Base-by-base conservation (phyloP, 2,888 invertebrate genomes). In the Matsumyia berberina region DNA sequence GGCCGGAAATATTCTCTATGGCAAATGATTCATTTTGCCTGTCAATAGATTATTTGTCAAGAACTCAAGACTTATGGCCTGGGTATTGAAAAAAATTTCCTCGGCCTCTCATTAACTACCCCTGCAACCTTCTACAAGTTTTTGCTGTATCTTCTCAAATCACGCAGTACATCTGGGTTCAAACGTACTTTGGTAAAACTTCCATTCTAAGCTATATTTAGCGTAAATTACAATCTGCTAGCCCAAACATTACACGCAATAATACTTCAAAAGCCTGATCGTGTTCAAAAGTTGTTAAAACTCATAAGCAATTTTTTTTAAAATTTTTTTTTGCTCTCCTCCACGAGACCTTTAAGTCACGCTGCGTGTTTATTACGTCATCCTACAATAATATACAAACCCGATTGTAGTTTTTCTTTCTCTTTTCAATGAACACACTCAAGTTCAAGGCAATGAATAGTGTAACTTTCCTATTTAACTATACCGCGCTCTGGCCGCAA, bases 381-480 rank as follows among this genome's bases (percentile, higher is more conserved):
- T 46, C 19, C 0, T 15, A 2, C 19, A 12, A 55, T 9, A 67
- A 9, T n/a, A n/a, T n/a, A 24, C 33, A 55, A 69, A 69, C 44
- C 17, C n/a, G 55, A 69, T 57, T 51, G 12, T 15, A 51, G 24
- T 35, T 35, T 55, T 33, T 37, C 9, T 35, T 42, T 31, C 15
- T 33, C 11, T 44, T 44, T 44, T 11, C n/a, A 39, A 29, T 39
- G 39, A 39, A 51, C 33, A 53, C 39, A 53, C 17, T 67, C 67
- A 67, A 67, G 67, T 67, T 67, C 67, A 67, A 67, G 67, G 51
- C 53, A 29, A 53, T 51, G 29, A 53, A 39, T 49, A 17, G 9
- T 11, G 42, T 42, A 53, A 67, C 53, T 67, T 67, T 67, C 53
- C 39, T 67, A 51, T n/a, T n/a, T n/a, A n/a, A n/a, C n/a, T 58